Conservation (phyloP, 2,797 vertebrate species). For the Tragopan temminckii region DNA sequence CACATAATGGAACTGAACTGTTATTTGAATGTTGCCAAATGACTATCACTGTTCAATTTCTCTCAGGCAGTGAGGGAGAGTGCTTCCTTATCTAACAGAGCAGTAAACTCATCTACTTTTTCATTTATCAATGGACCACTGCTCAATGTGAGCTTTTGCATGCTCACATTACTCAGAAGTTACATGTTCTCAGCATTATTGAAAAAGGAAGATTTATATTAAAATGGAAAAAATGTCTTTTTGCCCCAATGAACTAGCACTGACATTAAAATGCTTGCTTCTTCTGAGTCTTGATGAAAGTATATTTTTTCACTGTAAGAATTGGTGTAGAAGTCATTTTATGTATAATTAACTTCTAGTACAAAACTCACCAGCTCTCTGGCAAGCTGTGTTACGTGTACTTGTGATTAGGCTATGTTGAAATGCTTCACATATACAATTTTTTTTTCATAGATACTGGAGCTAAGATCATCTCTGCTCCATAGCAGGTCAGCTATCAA, state of each 20-base stretch:
- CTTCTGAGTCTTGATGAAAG: not conserved
- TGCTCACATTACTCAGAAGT: not conserved
- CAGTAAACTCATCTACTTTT: not conserved
- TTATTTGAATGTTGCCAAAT: slow-evolving; percentile 32
- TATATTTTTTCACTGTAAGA: not conserved
- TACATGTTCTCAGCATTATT: not conserved
- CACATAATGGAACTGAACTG: not conserved
- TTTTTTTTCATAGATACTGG: not conserved
- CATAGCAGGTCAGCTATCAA: not conserved
- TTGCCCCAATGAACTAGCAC: not conserved
- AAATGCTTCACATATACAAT: not conserved
- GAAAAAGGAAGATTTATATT: slow-evolving; percentile 32
- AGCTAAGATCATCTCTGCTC: not conserved
- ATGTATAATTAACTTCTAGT: not conserved
- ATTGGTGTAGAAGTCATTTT: not conserved
- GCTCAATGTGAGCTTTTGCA: slow-evolving; percentile 15
- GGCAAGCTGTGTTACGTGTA: not conserved
- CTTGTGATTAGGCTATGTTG: not conserved
- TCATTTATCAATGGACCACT: slow-evolving; percentile 36
- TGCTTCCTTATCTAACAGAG: slow-evolving; percentile 34
- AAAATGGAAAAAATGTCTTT: not conserved
- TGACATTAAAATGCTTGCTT: not conserved
- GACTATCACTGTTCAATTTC: slow-evolving; percentile 1
- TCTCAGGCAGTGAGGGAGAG: not conserved
- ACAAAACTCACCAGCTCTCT: not conserved